These are phyloP conservation scores for Synanthedon tipuliformis DNA, from an alignment of 2,888 invertebrate genomes.

Conservation along the genomic window DNA sequence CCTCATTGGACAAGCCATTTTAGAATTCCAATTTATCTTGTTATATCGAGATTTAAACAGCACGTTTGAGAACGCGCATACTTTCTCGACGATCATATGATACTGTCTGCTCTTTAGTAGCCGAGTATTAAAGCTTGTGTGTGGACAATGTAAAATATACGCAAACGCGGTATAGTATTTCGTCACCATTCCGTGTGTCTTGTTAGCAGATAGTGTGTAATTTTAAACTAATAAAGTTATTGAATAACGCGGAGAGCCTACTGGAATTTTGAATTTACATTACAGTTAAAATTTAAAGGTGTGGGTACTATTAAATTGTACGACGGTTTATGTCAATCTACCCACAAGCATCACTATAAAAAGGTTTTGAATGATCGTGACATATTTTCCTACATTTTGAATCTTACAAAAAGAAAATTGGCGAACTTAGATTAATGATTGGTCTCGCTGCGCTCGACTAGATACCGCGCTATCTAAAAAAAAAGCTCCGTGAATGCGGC, in stretches of 20 bases:
- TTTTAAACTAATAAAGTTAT: neutral
- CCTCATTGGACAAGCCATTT: conserved; percentile 63
- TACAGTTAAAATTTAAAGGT: neutral
- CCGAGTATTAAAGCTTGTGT: conserved; percentile 1
- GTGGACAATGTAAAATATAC: neutral
- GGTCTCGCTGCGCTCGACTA: too few relatives aligned
- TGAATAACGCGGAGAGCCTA: neutral
- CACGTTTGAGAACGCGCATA: conserved; percentile 16
- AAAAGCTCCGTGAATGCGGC: too few relatives aligned
- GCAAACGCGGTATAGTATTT: neutral
- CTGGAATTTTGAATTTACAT: neutral
- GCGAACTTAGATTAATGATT: too few relatives aligned
- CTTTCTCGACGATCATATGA: conserved; percentile 23
- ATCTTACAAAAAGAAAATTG: too few relatives aligned
- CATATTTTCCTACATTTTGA: too few relatives aligned
- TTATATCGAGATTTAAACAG: conserved; percentile 5
- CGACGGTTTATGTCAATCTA: too few relatives aligned
- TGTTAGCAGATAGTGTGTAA: neutral
- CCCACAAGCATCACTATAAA: too few relatives aligned
- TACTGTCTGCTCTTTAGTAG: conserved; percentile 14
- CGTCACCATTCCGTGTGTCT: neutral
- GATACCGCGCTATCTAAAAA: too few relatives aligned
- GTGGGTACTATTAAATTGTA: neutral
- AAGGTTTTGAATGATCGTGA: too few relatives aligned
- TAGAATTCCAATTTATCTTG: conserved; percentile 3